These are phyloP conservation scores for Takifugu flavidus DNA, from an alignment of 2,113 vertebrate genomes.

Conservation along the genomic window DNA sequence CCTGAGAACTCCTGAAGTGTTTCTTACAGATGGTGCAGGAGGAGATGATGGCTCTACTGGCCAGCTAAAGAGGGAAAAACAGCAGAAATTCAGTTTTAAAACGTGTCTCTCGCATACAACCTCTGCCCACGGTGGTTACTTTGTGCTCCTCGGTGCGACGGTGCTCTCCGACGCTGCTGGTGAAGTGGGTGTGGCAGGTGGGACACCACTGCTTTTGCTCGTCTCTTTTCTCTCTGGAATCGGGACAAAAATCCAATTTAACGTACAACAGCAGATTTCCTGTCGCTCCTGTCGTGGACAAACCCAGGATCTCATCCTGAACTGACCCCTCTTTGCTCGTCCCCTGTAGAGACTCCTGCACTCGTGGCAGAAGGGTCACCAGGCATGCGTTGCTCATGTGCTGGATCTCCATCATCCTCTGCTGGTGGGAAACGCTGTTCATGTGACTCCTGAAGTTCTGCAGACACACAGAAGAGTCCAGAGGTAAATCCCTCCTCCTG, in stretches of 20 bases:
- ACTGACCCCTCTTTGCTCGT: constrained; percentile 78
- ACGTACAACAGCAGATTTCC: no score
- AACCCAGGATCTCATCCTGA: background rate
- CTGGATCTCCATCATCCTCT: constrained; percentile 91
- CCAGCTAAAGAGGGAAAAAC: constrained; percentile 68
- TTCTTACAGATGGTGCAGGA: constrained; percentile 90
- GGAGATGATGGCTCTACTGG: constrained; percentile 80
- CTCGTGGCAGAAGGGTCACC: constrained; percentile 85
- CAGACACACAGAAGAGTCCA: constrained; percentile 9
- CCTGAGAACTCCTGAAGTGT: constrained; percentile 87
- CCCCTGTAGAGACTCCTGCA: constrained; percentile 81
- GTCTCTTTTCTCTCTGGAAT: constrained; percentile 77
- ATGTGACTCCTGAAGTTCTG: constrained; percentile 93
- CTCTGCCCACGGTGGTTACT: constrained; percentile 67
- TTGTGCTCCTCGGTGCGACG: constrained; percentile 89
- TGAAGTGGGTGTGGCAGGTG: constrained; percentile 88
- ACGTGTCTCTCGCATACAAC: background rate
- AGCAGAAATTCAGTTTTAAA: background rate
- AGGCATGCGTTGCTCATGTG: constrained; percentile 91
- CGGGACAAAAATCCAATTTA: background rate
- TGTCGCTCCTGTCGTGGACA: no score
- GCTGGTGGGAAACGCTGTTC: constrained; percentile 87
- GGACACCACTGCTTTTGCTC: constrained; percentile 84
- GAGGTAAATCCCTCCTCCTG: background rate
- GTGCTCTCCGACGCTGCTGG: constrained; percentile 84